Evolutionary conservation across 2,888 invertebrate species (phyloP), one percentile per base, ranked within the genome.

Genomic region (Tricholauxania praeusta): DNA sequence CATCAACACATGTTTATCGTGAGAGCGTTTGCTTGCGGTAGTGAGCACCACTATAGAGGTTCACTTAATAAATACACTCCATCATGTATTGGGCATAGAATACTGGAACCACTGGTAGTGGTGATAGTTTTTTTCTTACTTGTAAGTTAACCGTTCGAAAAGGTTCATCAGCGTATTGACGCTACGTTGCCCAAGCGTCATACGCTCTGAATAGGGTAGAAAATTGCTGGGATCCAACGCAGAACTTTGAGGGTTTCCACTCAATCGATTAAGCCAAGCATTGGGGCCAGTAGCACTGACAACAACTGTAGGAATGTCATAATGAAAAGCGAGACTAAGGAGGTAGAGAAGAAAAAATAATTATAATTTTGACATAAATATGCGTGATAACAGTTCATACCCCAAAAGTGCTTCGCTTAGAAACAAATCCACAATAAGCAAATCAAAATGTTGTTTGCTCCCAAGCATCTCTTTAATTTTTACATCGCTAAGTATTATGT

Each of bases 201-300:
- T 90, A 32, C 83, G 79, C 67, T 87, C 86, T 0, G 86, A 79
- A 64, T 85, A 88, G 10, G 85, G 84, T 19, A 88, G 78, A 76
- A 87, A 86, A 67, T 86, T 82, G 73, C 89, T 88, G 3, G 90
- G 88, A 75, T 89, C 84, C 74, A 88, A 80, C 0, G 89, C 87
- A 1, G 88, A 86, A 49, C 87, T 88, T 55, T 88, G 84, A 0
- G 89, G 89, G 80, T 89, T 89, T 1, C 88, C 89, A 47, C 88
- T 85, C 78, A 88, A 85, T 70, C 87, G 84, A 76, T 89, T 88
- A 0, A 88, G 84, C 88, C 88, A 89, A 5, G 84, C 82, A 64
- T 87, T 88, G 17, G 88, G 84, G 2, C 89, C 89, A 60, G 88
- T 82, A 17, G 89, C 87, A 79, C 88, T 88, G 10, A 87, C 72